These are phyloP conservation scores for Xenopus laevis DNA, from an alignment of 2,113 vertebrate genomes.

Conservation along the genomic window DNA sequence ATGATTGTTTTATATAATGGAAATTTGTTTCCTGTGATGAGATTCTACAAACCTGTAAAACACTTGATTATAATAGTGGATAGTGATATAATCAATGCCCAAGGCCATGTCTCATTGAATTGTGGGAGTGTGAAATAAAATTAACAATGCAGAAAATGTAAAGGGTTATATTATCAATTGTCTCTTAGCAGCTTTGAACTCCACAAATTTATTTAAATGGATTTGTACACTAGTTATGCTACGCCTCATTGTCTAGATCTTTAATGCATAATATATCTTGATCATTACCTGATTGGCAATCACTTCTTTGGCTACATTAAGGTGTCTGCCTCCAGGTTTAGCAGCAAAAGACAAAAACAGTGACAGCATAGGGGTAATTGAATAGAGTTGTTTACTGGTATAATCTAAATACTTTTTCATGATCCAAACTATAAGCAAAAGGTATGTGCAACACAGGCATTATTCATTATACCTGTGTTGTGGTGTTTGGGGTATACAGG, in stretches of 20 bases:
- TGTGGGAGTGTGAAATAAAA: slow-evolving; percentile 32
- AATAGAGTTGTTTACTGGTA: too few species aligned
- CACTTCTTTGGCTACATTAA: slow-evolving; percentile 1
- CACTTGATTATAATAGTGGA: not conserved
- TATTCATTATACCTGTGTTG: too few species aligned
- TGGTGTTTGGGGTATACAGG: too few species aligned
- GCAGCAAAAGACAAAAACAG: not conserved
- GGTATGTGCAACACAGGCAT: too few species aligned
- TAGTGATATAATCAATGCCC: slow-evolving; percentile 14
- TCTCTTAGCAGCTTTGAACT: slow-evolving; percentile 14
- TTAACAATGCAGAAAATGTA: slow-evolving; percentile 39
- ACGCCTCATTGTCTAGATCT: slow-evolving; percentile 34
- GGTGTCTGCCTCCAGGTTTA: not conserved
- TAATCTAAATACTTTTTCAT: too few species aligned
- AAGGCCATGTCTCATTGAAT: slow-evolving; percentile 23
- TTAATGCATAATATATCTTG: slow-evolving; percentile 30
- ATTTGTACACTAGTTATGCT: slow-evolving; percentile 29
- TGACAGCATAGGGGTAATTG: too few species aligned
- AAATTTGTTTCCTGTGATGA: too few species aligned
- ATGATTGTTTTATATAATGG: too few species aligned
- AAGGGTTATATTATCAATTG: slow-evolving; percentile 37
- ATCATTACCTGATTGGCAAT: slow-evolving; percentile 38
- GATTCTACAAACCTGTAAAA: too few species aligned
- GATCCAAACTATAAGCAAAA: too few species aligned
- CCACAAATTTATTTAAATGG: slow-evolving; percentile 30